Evolutionary conservation across 2,888 invertebrate species (phyloP), one percentile per base, ranked within the genome.

Genomic region (Doris montereyensis): DNA sequence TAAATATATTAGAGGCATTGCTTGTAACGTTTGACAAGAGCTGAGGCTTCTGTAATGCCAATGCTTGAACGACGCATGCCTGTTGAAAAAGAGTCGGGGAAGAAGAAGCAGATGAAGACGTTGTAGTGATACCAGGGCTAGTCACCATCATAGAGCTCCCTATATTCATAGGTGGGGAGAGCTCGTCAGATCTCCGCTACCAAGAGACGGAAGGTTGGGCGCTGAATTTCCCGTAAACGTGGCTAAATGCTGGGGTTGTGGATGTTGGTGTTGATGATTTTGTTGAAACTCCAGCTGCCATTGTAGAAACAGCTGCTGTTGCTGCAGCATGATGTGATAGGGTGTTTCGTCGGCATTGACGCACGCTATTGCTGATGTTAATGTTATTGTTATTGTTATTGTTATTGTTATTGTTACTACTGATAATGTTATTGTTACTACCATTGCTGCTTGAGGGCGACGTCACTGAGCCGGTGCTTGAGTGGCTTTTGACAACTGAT

Each of bases 271-370:
- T 24, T 78, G 78, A 17, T 78, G 78, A 92, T 95, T 96, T 88
- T 96, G 95, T 87, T 96, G 95, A 91, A 94, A 93, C 90, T 97
- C 96, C 81, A 96, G 92, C 91, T 96, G 95, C 94, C 95, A 95
- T 91, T 97, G 96, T 77, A 98, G 94, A 81, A 98, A 94, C 86
- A 98, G 92, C 90, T 97, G 97, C 90, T 98, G 98, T 89, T 98
- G 98, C 89, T 98, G 96, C 82, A 98, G 93, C 77, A 89, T 79
- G 28, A 88, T 85, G 81, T 88, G 86, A 79, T 89, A 89, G n/a
- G 88, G 87, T 3, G 88, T 88, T 67, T 85, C 85, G 24, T 74
- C 78, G 5, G 57, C 21, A n/a, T n/a, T n/a, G n/a, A n/a, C n/a
- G n/a, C n/a, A n/a, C n/a, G n/a, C n/a, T 41, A 41, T 10, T 5